These are phyloP conservation scores for Agrypnus murinus DNA, from an alignment of 2,888 invertebrate species.

Conservation along the genomic window DNA sequence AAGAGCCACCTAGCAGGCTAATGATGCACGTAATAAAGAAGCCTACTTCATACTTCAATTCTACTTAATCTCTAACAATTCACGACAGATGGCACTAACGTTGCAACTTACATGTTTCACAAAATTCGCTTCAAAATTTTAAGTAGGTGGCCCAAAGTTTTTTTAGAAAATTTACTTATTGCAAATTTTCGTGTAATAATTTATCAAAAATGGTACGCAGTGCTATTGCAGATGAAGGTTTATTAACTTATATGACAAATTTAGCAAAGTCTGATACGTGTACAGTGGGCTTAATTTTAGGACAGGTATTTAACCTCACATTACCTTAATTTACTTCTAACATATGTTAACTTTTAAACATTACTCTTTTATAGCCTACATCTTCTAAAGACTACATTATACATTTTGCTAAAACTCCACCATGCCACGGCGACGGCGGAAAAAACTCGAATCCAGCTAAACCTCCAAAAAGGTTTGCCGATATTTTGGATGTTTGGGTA, in stretches of 20 bases:
- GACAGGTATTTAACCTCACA: conserved; percentile 77
- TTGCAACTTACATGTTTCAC: too few relatives aligned
- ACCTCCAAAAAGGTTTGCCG: conserved; percentile 70
- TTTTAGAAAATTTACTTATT: not conserved
- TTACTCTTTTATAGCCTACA: conserved; percentile 72
- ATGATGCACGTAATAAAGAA: too few relatives aligned
- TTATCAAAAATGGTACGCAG: conserved; percentile 77
- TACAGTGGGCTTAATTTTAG: conserved; percentile 84
- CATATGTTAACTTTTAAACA: conserved; percentile 27
- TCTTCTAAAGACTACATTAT: conserved; percentile 83
- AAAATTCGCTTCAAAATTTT: too few relatives aligned
- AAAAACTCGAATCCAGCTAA: conserved; percentile 65
- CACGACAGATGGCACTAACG: too few relatives aligned
- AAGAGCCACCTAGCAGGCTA: too few relatives aligned
- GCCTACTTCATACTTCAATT: too few relatives aligned
- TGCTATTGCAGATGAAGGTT: conserved; percentile 80
- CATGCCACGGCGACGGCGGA: conserved; percentile 70
- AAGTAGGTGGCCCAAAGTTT: too few relatives aligned
- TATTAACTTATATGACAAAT: conserved; percentile 80
- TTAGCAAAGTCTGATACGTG: conserved; percentile 78
- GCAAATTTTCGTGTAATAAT: conserved; percentile 13
- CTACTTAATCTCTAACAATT: too few relatives aligned
- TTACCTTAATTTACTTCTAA: conserved; percentile 51
- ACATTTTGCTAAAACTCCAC: conserved; percentile 86
- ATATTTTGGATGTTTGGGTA: conserved; percentile 80